Evolutionary conservation across 2,888 invertebrate genomes (phyloP).

Genomic region (Bruchidius siliquastri): DNA sequence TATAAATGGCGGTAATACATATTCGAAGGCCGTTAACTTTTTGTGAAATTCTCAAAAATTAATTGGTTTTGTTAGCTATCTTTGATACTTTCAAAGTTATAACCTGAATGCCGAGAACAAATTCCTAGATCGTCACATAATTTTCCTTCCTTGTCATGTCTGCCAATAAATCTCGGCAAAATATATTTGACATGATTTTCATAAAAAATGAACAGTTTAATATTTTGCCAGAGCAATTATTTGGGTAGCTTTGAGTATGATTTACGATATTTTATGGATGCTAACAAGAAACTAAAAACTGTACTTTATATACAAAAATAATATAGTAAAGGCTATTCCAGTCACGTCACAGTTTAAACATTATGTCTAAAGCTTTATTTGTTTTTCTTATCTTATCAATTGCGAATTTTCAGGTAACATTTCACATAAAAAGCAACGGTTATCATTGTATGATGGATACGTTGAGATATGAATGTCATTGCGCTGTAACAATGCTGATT

Average conservation of each 20-base stretch:
- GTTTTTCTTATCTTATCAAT: neutral
- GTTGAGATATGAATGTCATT: neutral
- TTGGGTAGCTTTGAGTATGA: neutral
- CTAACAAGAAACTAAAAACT: neutral
- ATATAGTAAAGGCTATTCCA: neutral
- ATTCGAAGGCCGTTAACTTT: too few relatives aligned
- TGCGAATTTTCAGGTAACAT: neutral
- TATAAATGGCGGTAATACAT: too few relatives aligned
- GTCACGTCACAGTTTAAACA: neutral
- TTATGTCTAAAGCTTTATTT: neutral
- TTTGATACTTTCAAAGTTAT: too few relatives aligned
- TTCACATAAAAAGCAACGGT: neutral
- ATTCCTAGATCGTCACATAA: too few relatives aligned
- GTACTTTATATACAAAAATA: neutral
- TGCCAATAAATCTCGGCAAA: neutral
- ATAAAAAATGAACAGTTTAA: neutral
- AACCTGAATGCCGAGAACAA: too few relatives aligned
- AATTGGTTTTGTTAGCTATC: too few relatives aligned
- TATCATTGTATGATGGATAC: neutral
- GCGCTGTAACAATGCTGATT: too few relatives aligned
- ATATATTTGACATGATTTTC: neutral
- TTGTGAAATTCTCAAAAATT: too few relatives aligned
- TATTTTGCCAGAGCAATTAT: neutral
- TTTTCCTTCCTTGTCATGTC: neutral
- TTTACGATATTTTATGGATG: neutral